phyloP scores from a whole-genome alignment of 2,113 vertebrate genomes.

The Himantopus leucocephalus region DNA sequence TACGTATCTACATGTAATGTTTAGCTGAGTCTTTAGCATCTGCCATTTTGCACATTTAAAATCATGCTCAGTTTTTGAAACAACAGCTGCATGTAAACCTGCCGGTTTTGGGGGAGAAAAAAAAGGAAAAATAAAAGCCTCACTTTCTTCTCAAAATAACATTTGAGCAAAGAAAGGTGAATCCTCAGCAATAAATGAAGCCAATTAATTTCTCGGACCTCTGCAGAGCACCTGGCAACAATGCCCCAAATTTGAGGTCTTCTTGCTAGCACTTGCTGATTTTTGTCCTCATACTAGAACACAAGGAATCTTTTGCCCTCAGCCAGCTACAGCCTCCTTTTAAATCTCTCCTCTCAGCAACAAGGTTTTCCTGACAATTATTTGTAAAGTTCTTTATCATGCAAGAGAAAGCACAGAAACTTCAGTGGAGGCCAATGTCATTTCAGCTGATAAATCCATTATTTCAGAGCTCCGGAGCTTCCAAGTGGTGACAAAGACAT shows the following conservation, averaged over 20 bases:
- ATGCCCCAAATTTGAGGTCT: not conserved
- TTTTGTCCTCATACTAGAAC: not conserved
- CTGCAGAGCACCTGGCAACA: not conserved
- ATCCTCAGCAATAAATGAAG: not conserved
- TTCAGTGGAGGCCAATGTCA: not conserved
- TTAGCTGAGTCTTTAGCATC: not conserved
- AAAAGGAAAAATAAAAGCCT: too few relatives aligned
- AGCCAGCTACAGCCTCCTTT: not conserved
- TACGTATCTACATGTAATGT: not conserved
- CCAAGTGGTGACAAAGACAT: not conserved
- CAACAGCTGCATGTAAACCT: not conserved
- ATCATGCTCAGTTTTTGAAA: not conserved
- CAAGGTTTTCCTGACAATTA: not conserved
- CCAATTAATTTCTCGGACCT: not conserved
- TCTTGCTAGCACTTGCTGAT: not conserved
- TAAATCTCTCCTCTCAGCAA: not conserved
- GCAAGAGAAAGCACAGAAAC: not conserved
- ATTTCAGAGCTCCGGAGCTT: not conserved
- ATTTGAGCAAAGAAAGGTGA: not conserved
- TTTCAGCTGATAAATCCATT: not conserved
- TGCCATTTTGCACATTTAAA: not conserved
- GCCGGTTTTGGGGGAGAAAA: not conserved
- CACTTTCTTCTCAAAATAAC: not conserved
- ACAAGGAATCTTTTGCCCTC: not conserved
- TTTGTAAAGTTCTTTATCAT: not conserved